Evolutionary conservation across 1,140 invertebrate species (phyloP).

Genomic region (Drosophila repleta): DNA sequence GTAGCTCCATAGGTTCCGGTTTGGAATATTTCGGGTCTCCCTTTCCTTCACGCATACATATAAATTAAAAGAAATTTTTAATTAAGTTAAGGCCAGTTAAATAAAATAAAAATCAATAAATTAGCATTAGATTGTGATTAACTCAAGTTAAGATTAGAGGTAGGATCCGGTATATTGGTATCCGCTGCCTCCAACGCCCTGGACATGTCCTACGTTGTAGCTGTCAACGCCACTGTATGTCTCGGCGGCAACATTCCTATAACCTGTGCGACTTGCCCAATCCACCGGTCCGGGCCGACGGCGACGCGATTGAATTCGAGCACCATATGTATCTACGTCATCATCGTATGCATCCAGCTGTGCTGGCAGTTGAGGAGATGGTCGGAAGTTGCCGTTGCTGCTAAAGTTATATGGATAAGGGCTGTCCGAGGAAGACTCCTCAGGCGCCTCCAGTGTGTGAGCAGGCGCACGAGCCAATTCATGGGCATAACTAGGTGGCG

Average conservation of each 20-base stretch:
- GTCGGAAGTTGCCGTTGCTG: slow-evolving; percentile 36
- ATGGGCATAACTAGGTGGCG: slow-evolving; percentile 29
- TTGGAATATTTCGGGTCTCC: no score
- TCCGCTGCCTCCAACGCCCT: slow-evolving; percentile 49
- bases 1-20: no score
- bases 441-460: slow-evolving; percentile 60
- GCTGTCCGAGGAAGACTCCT: slow-evolving; percentile 34
- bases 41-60: background rate
- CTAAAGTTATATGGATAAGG: slow-evolving; percentile 46
- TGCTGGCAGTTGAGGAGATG: slow-evolving; percentile 51
- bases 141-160: slow-evolving; percentile 25
- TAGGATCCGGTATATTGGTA: slow-evolving; percentile 66
- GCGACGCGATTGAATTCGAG: slow-evolving; percentile 13
- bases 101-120: slow-evolving; percentile 57
- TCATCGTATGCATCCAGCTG: slow-evolving; percentile 50
- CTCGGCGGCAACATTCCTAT: slow-evolving; percentile 36
- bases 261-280: slow-evolving; percentile 41
- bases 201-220: slow-evolving; percentile 67
- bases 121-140: slow-evolving; percentile 46
- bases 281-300: slow-evolving; percentile 36
- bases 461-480: slow-evolving; percentile 43
- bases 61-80: slow-evolving; percentile 7
- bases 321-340: slow-evolving; percentile 48
- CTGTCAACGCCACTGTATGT: slow-evolving; percentile 66
- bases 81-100: slow-evolving; percentile 37